Base-by-base conservation (phyloP, 2,797 vertebrate genomes). In the Zalophus californianus region DNA sequence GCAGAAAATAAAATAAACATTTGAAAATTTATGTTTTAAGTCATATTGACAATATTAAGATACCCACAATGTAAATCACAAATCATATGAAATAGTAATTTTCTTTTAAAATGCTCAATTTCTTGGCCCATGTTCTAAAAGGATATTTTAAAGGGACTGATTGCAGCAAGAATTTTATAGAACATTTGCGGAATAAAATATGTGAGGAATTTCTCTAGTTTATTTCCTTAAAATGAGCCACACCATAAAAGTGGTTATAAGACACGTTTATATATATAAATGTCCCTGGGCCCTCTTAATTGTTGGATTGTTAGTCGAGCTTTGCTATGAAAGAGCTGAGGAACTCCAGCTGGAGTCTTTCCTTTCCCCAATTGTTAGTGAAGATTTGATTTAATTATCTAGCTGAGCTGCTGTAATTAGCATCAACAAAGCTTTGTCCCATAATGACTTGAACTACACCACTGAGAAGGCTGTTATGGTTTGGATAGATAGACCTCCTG, bases 211-310 rank as follows among this genome's bases (percentile, higher is more conserved):
- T 97, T 93, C 68, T 96, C 95, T 78, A 96, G 93, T 96, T 98
- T 97, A 97, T 97, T 98, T 98, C 91, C 96, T 98, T 98, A 97
- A 98, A 98, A 97, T 92, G 48, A 98, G 90, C 97, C 97, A 98
- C 72, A 92, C 86, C 88, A 97, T 97, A 98, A 98, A 98, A 96
- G 77, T 54, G 73, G 95, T 96, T 97, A 96, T 58, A 82, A 60
- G 20, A 35, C 7, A 75, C 95, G 94, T 92, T 84, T 95, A 78
- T 98, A 94, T 35, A 72, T 1, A 62, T 44, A 82, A 92, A 85
- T 62, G 48, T 93, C 93, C 89, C 86, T 50, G 62, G 54, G 79
- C 54, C 25, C 90, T 94, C 62, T 48, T 97, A 94, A 95, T 86
- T 89, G 68, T 83, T 64, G 73, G 54, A 73, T 88, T 92, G 68